These are phyloP conservation scores for Flabesymbios commensalis DNA, from an alignment of 2,888 invertebrate genomes.

Conservation along the genomic window DNA sequence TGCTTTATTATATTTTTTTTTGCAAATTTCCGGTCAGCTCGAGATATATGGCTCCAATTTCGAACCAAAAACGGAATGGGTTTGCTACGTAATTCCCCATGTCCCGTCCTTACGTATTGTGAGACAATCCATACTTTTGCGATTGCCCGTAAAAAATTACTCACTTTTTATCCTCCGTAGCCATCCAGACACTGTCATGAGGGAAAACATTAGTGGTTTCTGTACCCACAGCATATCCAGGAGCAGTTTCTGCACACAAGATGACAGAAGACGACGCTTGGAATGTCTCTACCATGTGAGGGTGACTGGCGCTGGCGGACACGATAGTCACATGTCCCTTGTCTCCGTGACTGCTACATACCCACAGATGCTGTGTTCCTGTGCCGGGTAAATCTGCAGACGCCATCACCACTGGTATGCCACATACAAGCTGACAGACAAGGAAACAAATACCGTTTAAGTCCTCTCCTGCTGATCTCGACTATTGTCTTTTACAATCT, in stretches of 20 bases:
- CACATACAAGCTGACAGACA: conserved; percentile 50
- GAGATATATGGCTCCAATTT: too few relatives aligned
- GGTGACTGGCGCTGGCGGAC: conserved; percentile 62
- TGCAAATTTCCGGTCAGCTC: too few relatives aligned
- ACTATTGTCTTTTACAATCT: too few relatives aligned
- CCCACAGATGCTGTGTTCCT: conserved; percentile 82
- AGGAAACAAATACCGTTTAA: not conserved
- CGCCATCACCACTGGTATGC: conserved; percentile 50
- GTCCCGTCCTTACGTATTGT: too few relatives aligned
- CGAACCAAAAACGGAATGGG: too few relatives aligned
- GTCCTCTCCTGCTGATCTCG: too few relatives aligned
- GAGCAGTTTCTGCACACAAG: conserved; percentile 47
- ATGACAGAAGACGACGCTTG: conserved; percentile 38
- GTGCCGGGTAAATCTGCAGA: conserved; percentile 65
- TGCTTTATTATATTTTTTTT: too few relatives aligned
- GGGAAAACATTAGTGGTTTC: conserved; percentile 35
- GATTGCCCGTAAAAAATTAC: too few relatives aligned
- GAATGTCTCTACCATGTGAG: conserved; percentile 54
- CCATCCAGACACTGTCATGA: conserved; percentile 80
- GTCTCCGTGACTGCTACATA: conserved; percentile 75
- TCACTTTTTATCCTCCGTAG: conserved; percentile 65
- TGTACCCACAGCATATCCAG: conserved; percentile 36
- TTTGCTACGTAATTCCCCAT: too few relatives aligned
- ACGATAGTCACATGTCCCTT: conserved; percentile 64
- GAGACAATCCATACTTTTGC: too few relatives aligned